These are phyloP conservation scores for Tapera naevia DNA, from an alignment of 2,797 vertebrate species.

Conservation along the genomic window DNA sequence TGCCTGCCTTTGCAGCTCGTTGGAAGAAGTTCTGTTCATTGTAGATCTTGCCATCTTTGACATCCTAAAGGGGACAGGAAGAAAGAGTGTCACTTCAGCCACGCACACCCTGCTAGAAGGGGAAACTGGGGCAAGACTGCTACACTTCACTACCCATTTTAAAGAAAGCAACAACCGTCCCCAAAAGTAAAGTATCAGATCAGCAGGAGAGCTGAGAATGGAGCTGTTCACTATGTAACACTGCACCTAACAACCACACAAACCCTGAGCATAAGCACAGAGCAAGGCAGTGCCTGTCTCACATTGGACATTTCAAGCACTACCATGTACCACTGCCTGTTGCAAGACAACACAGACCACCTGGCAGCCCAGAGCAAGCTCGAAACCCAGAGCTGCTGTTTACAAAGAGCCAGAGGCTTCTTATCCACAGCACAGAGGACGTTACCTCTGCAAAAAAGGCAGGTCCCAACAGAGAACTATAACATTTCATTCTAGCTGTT, in stretches of 20 bases:
- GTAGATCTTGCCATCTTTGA: constrained; percentile 90
- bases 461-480: not conserved
- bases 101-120: not conserved
- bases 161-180: not conserved
- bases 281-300: not conserved
- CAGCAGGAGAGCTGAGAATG: not conserved
- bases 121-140: not conserved
- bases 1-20: constrained; percentile 85
- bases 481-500: not conserved
- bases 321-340: not conserved
- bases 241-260: not conserved
- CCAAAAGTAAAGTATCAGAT: not conserved
- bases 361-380: not conserved
- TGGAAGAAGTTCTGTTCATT: constrained; percentile 94
- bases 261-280: not conserved
- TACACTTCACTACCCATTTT: not conserved
- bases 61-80: constrained; percentile 76
- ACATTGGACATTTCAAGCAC: not conserved
- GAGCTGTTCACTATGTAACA: not conserved
- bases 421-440: not conserved
- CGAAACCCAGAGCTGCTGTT: not conserved
- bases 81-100: not conserved
- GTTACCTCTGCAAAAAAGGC: not conserved
- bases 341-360: not conserved
- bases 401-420: not conserved